Evolutionary conservation across 2,888 invertebrate genomes (phyloP).

Genomic region (Drosophila niveifrons): DNA sequence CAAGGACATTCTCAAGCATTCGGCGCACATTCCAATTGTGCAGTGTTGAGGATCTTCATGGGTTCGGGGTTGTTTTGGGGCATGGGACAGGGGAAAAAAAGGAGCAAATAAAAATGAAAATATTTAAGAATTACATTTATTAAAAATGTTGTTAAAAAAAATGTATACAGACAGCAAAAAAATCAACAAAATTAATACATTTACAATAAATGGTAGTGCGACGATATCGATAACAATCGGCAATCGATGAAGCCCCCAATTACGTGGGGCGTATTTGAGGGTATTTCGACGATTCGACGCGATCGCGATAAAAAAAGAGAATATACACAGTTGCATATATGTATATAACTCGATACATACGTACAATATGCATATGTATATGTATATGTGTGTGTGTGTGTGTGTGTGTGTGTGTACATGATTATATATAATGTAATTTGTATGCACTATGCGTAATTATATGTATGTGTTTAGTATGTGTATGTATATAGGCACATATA

Average conservation of each 20-base stretch:
- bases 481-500: conserved; percentile 27
- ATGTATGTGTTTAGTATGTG: conserved; percentile 56
- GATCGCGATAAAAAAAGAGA: conserved; percentile 39
- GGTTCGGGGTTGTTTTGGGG: background rate
- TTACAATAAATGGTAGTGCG: conserved; percentile 81
- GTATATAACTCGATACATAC: conserved; percentile 15
- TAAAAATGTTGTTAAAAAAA: conserved; percentile 81
- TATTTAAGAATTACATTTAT: conserved; percentile 82
- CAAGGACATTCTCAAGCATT: background rate
- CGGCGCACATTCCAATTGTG: background rate
- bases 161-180: conserved; percentile 81
- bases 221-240: conserved; percentile 73
- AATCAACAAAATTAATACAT: conserved; percentile 82
- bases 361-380: conserved; percentile 16
- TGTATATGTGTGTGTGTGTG: conserved; percentile 17
- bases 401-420: conserved; percentile 17
- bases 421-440: conserved; percentile 31
- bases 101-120: conserved; percentile 35
- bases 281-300: conserved; percentile 54
- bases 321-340: conserved; percentile 12
- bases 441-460: conserved; percentile 69
- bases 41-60: background rate
- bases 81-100: background rate
- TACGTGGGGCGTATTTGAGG: conserved; percentile 32
- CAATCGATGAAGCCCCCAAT: conserved; percentile 50